A percentile compares a stretch with the other conserved stretches of the same genome.
Conservation (phyloP, 2,888 invertebrate species). For the Euphydryas editha region DNA sequence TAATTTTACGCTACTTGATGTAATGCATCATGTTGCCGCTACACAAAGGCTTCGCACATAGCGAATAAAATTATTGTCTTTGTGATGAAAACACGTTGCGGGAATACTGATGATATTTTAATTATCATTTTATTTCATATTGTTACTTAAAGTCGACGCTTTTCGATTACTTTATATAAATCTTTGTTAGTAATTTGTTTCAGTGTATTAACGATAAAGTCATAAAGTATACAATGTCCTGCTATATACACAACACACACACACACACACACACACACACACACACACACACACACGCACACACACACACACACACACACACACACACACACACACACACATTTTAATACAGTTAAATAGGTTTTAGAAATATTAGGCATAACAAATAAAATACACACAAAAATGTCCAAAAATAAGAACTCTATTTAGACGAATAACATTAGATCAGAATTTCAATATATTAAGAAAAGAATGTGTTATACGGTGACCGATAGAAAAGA, state of each 20-base stretch:
- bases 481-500: too few species aligned
- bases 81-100: constrained; percentile 37
- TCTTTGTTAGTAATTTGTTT: neutral
- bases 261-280: too few species aligned
- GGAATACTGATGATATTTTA: constrained; percentile 34
- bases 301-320: too few species aligned
- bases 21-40: constrained; percentile 54
- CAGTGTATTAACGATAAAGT: neutral
- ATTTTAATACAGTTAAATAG: too few species aligned
- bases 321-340: too few species aligned
- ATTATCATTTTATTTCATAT: constrained; percentile 16
- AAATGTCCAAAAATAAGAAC: too few species aligned
- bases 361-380: too few species aligned
- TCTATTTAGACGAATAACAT: too few species aligned
- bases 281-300: too few species aligned
- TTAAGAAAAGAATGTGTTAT: too few species aligned
- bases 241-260: neutral
- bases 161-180: neutral
- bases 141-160: neutral
- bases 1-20: constrained; percentile 60
- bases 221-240: neutral
- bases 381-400: too few species aligned
- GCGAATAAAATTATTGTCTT: constrained; percentile 53
- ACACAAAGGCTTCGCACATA: constrained; percentile 48
- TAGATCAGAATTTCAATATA: too few species aligned